phyloP scores from a whole-genome alignment of 2,113 vertebrate genomes.

The Epinephelus fuscoguttatus region DNA sequence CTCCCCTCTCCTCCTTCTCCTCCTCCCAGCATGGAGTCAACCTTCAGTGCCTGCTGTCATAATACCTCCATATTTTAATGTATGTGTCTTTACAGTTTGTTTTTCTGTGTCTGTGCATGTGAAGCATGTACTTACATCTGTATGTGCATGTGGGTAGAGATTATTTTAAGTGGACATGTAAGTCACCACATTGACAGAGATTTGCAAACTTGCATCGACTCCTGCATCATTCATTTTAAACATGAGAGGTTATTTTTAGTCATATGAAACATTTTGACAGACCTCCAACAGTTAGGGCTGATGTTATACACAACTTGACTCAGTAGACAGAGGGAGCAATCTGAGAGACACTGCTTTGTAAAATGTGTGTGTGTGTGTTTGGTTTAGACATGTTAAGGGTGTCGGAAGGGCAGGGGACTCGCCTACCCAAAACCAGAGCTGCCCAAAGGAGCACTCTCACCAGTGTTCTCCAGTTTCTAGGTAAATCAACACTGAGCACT shows the following conservation, averaged over 20 bases:
- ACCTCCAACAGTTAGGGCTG: not conserved
- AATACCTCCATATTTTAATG: slow-evolving; percentile 59
- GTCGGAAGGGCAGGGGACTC: slow-evolving; percentile 90
- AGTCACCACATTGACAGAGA: slow-evolving; percentile 19
- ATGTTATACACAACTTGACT: slow-evolving; percentile 3
- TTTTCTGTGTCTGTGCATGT: slow-evolving; percentile 57
- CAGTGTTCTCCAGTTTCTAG: slow-evolving; percentile 95
- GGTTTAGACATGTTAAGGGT: slow-evolving; percentile 94
- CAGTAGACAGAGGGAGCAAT: not conserved
- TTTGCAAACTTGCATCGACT: not conserved
- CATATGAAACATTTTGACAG: not conserved
- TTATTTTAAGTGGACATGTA: slow-evolving; percentile 26
- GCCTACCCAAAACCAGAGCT: slow-evolving; percentile 91
- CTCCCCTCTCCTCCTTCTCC: not conserved
- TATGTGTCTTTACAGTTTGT: slow-evolving; percentile 34
- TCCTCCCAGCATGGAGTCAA: slow-evolving; percentile 74
- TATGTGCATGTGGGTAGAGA: slow-evolving; percentile 52
- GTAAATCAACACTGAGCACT: slow-evolving; percentile 76
- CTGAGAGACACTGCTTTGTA: slow-evolving; percentile 48
- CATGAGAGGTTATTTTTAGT: not conserved
- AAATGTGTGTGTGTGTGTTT: slow-evolving; percentile 75
- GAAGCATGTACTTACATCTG: slow-evolving; percentile 57
- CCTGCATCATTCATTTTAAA: slow-evolving; percentile 26
- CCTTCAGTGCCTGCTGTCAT: slow-evolving; percentile 70
- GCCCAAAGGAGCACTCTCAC: slow-evolving; percentile 92